These are phyloP conservation scores for Orius insidiosus DNA, from an alignment of 1,140 invertebrate genomes.

Conservation along the genomic window DNA sequence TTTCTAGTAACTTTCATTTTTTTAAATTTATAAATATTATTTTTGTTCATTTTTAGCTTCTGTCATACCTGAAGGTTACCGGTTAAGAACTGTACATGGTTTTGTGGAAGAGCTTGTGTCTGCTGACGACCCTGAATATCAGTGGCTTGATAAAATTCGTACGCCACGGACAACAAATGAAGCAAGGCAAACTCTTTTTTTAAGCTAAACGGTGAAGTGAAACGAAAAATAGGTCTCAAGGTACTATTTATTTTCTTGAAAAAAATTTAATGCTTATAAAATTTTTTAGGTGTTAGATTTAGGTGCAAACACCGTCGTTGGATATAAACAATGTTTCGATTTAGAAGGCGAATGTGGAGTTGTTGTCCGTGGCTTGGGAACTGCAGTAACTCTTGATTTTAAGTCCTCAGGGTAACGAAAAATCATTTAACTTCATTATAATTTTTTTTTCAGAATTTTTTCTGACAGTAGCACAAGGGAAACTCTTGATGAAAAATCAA, in stretches of 20 bases:
- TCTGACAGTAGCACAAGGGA: background rate
- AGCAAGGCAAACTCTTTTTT: slow-evolving; percentile 89
- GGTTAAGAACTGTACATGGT: slow-evolving; percentile 59
- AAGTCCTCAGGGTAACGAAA: background rate
- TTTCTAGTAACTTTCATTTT: slow-evolving; percentile 55
- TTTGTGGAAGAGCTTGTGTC: slow-evolving; percentile 96
- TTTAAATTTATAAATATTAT: background rate
- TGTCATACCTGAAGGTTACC: slow-evolving; percentile 71
- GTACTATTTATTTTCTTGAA: slow-evolving; percentile 63
- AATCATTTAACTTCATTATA: background rate
- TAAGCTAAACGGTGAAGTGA: slow-evolving; percentile 84
- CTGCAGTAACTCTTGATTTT: slow-evolving; percentile 53
- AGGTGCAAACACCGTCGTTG: slow-evolving; percentile 15
- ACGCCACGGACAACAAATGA: slow-evolving; percentile 93
- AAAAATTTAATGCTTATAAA: too few species aligned
- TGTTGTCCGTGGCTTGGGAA: slow-evolving; percentile 82
- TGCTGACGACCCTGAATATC: slow-evolving; percentile 94
- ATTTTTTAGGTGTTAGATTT: slow-evolving; percentile 14
- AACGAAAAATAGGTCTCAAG: slow-evolving; percentile 85
- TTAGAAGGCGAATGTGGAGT: slow-evolving; percentile 93
- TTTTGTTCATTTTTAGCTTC: slow-evolving; percentile 18
- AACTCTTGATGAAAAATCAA: slow-evolving; percentile 31
- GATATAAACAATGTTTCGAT: slow-evolving; percentile 86
- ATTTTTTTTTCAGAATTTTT: background rate
- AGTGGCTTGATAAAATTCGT: slow-evolving; percentile 97